These are phyloP conservation scores for Pelodiscus sinensis DNA, from an alignment of 2,113 vertebrate species.

Conservation along the genomic window DNA sequence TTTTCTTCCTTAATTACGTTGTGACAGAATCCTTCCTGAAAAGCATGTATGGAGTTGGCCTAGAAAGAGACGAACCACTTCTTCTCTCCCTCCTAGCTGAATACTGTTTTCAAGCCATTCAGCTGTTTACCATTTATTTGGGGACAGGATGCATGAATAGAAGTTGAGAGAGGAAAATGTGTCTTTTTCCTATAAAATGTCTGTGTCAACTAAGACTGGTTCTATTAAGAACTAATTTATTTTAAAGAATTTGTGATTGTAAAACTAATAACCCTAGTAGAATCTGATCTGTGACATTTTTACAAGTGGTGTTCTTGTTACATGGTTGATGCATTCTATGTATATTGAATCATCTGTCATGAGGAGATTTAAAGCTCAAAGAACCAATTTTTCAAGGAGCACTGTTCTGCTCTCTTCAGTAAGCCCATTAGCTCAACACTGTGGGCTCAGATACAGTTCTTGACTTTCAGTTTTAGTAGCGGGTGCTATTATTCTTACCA, in stretches of 20 bases:
- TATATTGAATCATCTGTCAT: background rate
- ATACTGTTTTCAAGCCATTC: background rate
- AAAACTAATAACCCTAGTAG: background rate
- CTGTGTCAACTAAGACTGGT: background rate
- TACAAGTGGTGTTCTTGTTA: background rate
- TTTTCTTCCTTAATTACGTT: background rate
- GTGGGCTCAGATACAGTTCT: background rate
- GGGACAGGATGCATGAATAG: background rate
- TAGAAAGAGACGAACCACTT: background rate
- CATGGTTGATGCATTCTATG: background rate
- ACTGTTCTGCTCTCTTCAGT: background rate
- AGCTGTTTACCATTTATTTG: background rate
- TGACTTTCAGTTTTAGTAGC: background rate
- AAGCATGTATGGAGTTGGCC: background rate
- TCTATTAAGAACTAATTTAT: background rate
- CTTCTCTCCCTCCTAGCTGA: background rate
- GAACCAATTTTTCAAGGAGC: background rate
- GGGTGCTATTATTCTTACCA: background rate
- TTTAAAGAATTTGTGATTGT: slow-evolving; percentile 6
- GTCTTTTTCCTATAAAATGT: background rate
- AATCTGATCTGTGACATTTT: slow-evolving; percentile 1
- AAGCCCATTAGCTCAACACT: background rate
- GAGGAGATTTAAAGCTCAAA: background rate
- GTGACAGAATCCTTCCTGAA: background rate
- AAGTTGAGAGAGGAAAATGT: background rate